A percentile compares a stretch with the other conserved stretches of the same genome.
Conservation (phyloP, 2,888 invertebrate genomes). For the Linnaemya vulpina region DNA sequence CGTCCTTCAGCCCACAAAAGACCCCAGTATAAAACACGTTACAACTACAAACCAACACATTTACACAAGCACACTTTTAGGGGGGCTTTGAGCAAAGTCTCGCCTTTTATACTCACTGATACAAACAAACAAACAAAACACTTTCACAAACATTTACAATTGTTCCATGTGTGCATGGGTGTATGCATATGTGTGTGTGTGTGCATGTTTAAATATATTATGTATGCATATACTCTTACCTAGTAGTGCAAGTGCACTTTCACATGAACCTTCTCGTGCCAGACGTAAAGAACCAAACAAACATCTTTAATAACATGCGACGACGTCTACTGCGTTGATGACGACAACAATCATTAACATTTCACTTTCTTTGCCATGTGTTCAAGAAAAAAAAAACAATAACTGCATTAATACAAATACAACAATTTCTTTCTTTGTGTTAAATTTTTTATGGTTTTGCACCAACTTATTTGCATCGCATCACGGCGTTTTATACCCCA, state of each 20-base stretch:
- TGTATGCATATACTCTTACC: constrained; percentile 40
- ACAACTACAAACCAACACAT: constrained; percentile 26
- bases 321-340: constrained; percentile 33
- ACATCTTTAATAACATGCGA: constrained; percentile 58
- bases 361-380: constrained; percentile 72
- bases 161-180: too few relatives aligned
- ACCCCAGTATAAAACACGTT: constrained; percentile 60
- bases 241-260: constrained; percentile 69
- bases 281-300: constrained; percentile 19
- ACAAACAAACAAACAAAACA: constrained; percentile 44
- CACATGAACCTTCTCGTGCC: constrained; percentile 35
- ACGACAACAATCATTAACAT: constrained; percentile 58
- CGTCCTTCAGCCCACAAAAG: constrained; percentile 72
- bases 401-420: constrained; percentile 14
- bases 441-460: constrained; percentile 25
- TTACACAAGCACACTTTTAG: not conserved
- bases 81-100: constrained; percentile 37
- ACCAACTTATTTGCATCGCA: constrained; percentile 47
- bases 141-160: not conserved
- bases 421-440: constrained; percentile 7
- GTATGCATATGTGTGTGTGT: not conserved
- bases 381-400: constrained; percentile 20
- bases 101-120: constrained; percentile 46
- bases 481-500: constrained; percentile 27
- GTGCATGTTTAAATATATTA: constrained; percentile 20